Percentiles rank a stretch among this genome's conserved stretches.
phyloP scores from a whole-genome alignment of 2,113 vertebrate species.

The Tetrao urogallus region DNA sequence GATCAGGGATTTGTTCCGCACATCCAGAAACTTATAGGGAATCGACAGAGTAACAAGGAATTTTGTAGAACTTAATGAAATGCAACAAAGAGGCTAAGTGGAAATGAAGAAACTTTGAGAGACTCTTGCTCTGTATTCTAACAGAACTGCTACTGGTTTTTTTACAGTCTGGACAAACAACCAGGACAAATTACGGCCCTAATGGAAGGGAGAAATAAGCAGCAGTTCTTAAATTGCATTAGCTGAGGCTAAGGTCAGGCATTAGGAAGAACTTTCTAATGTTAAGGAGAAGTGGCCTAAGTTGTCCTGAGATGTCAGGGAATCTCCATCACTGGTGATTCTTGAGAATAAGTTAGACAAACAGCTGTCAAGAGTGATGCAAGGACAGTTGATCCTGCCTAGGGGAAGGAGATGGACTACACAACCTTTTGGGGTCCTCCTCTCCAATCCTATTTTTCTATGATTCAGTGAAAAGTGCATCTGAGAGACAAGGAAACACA shows the following conservation, averaged over 20 bases:
- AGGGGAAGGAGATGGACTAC: neutral
- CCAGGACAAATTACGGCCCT: neutral
- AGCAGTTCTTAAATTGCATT: neutral
- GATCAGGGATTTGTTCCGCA: neutral
- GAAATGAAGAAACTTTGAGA: neutral
- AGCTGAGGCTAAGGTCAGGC: neutral
- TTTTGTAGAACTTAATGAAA: neutral
- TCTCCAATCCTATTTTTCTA: slow-evolving; percentile 25
- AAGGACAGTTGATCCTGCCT: slow-evolving; percentile 43
- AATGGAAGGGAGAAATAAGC: neutral
- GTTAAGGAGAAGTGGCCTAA: neutral
- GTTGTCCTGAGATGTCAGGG: neutral
- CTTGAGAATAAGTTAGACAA: slow-evolving; percentile 47
- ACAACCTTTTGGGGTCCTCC: slow-evolving; percentile 25
- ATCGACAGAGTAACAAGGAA: neutral
- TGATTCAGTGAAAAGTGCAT: slow-evolving; percentile 33
- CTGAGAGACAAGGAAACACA: slow-evolving; percentile 13
- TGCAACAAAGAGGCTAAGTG: neutral
- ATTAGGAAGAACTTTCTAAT: neutral
- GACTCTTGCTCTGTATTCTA: neutral
- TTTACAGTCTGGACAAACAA: neutral
- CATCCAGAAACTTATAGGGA: neutral
- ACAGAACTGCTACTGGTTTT: neutral
- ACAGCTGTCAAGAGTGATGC: slow-evolving; percentile 42
- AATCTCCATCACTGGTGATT: slow-evolving; percentile 11